phyloP scores from a whole-genome alignment of 2,797 vertebrate species.

The Tragopan temminckii region DNA sequence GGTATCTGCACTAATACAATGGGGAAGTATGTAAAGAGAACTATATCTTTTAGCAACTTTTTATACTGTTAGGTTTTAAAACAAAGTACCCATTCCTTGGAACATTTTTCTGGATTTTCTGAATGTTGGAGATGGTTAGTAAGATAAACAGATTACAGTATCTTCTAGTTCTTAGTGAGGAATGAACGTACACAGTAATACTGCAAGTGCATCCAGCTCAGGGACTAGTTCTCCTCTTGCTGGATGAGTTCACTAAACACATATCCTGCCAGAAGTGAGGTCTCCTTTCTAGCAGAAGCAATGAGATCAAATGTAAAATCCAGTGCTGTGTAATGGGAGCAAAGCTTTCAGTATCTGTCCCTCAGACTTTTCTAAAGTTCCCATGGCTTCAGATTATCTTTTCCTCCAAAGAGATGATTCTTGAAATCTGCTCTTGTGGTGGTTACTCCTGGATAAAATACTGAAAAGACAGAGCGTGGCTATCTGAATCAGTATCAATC shows the following conservation, averaged over 20 bases:
- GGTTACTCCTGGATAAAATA: not conserved
- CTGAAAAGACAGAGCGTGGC: not conserved
- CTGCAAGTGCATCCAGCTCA: not conserved
- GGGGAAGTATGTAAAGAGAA: not conserved
- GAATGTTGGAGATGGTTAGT: not conserved
- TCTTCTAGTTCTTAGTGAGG: not conserved
- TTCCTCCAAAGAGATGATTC: not conserved
- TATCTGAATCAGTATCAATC: not conserved
- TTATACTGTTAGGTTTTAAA: not conserved
- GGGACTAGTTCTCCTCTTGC: not conserved
- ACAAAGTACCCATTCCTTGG: not conserved
- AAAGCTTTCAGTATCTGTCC: not conserved
- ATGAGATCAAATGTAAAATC: slow-evolving; percentile 21
- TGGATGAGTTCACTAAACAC: rapidly evolving
- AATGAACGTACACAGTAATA: not conserved
- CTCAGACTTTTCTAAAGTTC: not conserved
- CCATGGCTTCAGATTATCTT: not conserved
- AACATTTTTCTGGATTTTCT: not conserved
- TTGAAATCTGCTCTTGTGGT: not conserved
- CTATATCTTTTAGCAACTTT: not conserved
- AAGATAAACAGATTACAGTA: not conserved
- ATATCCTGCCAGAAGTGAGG: not conserved
- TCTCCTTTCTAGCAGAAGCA: not conserved
- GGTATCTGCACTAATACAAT: not conserved
- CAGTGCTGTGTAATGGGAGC: not conserved